Conservation (phyloP, 2,797 vertebrate species). For the Silurus aristotelis region DNA sequence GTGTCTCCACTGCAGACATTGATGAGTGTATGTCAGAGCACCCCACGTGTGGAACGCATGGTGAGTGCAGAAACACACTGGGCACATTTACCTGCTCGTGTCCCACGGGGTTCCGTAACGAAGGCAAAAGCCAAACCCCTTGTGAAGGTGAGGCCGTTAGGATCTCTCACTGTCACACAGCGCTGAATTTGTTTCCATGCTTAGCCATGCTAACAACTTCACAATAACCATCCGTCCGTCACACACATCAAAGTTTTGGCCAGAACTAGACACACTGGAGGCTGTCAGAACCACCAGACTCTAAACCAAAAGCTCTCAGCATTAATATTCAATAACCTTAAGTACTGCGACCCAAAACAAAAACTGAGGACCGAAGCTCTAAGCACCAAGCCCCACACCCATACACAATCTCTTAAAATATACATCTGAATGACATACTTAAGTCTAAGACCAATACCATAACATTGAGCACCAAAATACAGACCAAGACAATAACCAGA, state of each 20-base stretch:
- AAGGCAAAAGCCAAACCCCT: fast-evolving
- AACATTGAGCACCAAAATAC: not conserved
- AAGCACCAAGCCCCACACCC: not conserved
- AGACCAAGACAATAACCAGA: not conserved
- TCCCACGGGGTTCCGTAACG: conserved; percentile 45
- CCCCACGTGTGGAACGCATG: conserved; percentile 46
- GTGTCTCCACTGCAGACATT: conserved; percentile 30
- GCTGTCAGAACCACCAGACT: not conserved
- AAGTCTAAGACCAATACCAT: not conserved
- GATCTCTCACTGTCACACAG: not conserved
- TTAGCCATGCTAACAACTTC: conserved; percentile 3
- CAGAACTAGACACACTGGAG: no score
- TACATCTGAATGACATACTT: not conserved
- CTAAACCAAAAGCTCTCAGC: not conserved
- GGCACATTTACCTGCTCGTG: conserved; percentile 63
- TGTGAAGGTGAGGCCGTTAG: conserved; percentile 60
- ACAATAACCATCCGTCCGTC: not conserved
- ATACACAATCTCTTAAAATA: not conserved
- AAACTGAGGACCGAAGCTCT: no score
- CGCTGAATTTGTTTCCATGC: not conserved
- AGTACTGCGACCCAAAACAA: no score
- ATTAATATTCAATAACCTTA: no score
- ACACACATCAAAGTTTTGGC: not conserved
- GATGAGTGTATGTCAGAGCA: conserved; percentile 34
- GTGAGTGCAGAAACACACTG: conserved; percentile 55